Percentiles rank a stretch among this genome's conserved stretches.
phyloP scores from a whole-genome alignment of 2,797 vertebrate genomes.

The Sebastes jordani region DNA sequence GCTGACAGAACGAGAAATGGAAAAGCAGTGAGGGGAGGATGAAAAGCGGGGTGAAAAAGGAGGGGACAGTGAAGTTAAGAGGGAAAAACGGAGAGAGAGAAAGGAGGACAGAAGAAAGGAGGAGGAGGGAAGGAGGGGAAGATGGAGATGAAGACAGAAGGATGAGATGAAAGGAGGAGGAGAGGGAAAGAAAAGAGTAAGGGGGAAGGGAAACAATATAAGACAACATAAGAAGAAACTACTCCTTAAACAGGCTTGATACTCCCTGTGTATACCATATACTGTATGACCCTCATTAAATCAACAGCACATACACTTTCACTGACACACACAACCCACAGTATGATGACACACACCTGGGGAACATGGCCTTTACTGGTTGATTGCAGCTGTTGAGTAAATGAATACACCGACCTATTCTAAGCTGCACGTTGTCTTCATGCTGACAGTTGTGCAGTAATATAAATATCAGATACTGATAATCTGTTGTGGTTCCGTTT shows the following conservation, averaged over 20 bases:
- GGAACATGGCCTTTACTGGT: conserved; percentile 29
- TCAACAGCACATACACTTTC: background rate
- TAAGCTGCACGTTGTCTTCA: background rate
- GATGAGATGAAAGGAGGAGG: too few relatives aligned
- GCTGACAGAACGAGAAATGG: conserved; percentile 32
- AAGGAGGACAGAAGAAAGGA: background rate
- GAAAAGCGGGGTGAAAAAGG: background rate
- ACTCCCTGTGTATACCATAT: background rate
- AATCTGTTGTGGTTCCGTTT: too few relatives aligned
- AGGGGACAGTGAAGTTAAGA: background rate
- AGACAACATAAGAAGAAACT: too few relatives aligned
- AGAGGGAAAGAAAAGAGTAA: too few relatives aligned
- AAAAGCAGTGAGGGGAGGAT: background rate
- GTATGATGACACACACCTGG: conserved; percentile 50
- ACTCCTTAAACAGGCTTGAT: background rate
- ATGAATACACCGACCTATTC: conserved; percentile 44
- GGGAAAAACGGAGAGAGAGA: too few relatives aligned
- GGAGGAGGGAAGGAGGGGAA: too few relatives aligned
- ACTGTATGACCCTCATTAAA: background rate
- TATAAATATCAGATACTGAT: too few relatives aligned
- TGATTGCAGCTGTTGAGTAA: conserved; percentile 30
- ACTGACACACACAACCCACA: background rate
- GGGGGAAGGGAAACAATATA: too few relatives aligned
- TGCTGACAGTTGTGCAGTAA: background rate
- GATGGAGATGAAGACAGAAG: background rate